Percentiles rank a stretch among this genome's conserved stretches.
These are phyloP conservation scores for Epizoanthus stellaris DNA, from an alignment of 92 coral and sea anemone genomes.

Conservation along the genomic window DNA sequence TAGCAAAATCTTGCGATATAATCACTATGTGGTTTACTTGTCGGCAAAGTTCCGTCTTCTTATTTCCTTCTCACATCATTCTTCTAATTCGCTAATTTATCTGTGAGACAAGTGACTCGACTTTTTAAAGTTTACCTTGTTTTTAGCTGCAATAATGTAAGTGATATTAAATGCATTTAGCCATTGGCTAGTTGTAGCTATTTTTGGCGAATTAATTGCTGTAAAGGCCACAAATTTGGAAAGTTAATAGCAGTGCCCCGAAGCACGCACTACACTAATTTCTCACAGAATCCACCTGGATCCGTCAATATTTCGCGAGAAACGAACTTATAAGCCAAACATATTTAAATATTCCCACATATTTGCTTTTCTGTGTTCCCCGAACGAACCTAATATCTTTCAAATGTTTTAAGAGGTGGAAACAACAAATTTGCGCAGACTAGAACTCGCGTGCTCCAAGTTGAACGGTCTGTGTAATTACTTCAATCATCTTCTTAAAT, in stretches of 20 bases:
- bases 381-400: background rate
- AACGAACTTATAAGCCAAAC: background rate
- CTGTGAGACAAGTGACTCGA: slow-evolving; percentile 34
- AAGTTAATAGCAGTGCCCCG: slow-evolving; percentile 50
- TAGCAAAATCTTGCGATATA: slow-evolving; percentile 23
- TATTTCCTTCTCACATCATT: slow-evolving; percentile 5
- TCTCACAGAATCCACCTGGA: slow-evolving; percentile 21
- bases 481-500: slow-evolving; percentile 35
- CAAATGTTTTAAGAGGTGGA: background rate
- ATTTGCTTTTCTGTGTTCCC: background rate
- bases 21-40: slow-evolving; percentile 29
- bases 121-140: slow-evolving; percentile 37
- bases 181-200: slow-evolving; percentile 36
- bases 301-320: background rate
- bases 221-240: slow-evolving; percentile 44
- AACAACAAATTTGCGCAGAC: slow-evolving; percentile 8
- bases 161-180: slow-evolving; percentile 30
- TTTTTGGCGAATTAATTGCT: slow-evolving; percentile 23
- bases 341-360: background rate
- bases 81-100: slow-evolving; percentile 36
- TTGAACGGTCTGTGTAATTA: slow-evolving; percentile 30
- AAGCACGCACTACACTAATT: slow-evolving; percentile 32
- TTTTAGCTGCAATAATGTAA: slow-evolving; percentile 23
- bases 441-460: slow-evolving; percentile 22
- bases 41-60: slow-evolving; percentile 31